Evolutionary conservation across 2,797 vertebrate species (phyloP), one percentile per base, ranked within the genome.

Genomic region (Typhlichthys subterraneus): DNA sequence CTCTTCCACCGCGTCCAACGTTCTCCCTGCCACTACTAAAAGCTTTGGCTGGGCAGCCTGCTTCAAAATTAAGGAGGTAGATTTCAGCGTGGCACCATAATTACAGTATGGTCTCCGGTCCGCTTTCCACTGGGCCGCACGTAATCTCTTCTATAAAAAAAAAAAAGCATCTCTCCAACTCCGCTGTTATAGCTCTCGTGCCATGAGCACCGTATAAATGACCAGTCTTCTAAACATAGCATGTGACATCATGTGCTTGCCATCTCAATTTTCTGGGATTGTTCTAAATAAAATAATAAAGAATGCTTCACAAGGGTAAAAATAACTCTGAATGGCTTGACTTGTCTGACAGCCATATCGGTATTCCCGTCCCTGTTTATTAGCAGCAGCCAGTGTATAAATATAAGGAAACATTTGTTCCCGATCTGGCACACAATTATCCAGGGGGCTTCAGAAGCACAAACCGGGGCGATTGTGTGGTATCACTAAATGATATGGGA

Each of bases 401-500:
- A 88, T 86, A 86, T 78, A 84, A 84, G 79, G 74, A 85, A 85
- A 84, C 85, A 85, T 87, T 84, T 88, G 86, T 80, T 84, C 82
- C 71, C 53, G 56, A 62, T 54, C 73, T 0, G 48, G 60, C 61
- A 47, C 58, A 72, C 67, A 42, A 67, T 42, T 63, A 54, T 38
- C 54, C 31, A 45, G 51, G 58, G 50, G 58, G 17, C 7, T 57
- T 66, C 64, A 71, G 55, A 15, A 55, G 59, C 76, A 82, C 45
- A 62, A 65, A 80, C 50, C 51, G 75, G 59, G 17, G 68, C 72
- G 80, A 82, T 87, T 83, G 81, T 87, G 85, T 85, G 84, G 75
- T 78, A 75, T 63, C 75, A 83, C 84, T 88, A 85, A 72, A 63
- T 85, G 79, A 6, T 29, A 82, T 77, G 86, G 6, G 88, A 85